A percentile compares a stretch with the other conserved stretches of the same genome.
phyloP scores from a whole-genome alignment of 2,113 vertebrate species.

The Argyrosomus japonicus region DNA sequence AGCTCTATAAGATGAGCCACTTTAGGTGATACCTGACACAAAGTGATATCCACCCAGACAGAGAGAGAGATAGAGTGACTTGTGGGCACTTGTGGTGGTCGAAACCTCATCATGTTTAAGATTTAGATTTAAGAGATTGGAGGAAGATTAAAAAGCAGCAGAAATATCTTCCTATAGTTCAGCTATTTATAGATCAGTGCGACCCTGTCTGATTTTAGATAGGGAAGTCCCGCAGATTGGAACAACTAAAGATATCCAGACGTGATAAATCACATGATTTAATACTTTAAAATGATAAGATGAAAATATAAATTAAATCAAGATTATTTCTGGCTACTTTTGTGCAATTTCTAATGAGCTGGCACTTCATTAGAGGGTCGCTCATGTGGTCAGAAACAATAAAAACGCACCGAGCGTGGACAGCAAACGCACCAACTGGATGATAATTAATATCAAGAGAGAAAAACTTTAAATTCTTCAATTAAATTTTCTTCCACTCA shows the following conservation, averaged over 20 bases:
- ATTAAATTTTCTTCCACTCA: slow-evolving; percentile 47
- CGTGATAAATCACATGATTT: neutral
- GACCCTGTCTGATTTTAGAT: neutral
- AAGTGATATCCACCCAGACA: slow-evolving; percentile 27
- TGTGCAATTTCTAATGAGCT: neutral
- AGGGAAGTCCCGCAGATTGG: neutral
- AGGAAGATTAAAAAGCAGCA: neutral
- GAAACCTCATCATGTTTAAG: neutral
- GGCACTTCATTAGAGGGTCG: neutral
- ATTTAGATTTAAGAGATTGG: neutral
- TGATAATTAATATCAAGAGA: neutral
- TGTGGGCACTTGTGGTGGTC: too few relatives aligned
- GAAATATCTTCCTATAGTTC: neutral
- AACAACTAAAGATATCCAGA: neutral
- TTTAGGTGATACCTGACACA: slow-evolving; percentile 36
- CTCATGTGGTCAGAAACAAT: slow-evolving; percentile 1
- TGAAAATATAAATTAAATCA: neutral
- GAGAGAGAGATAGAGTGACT: too few relatives aligned
- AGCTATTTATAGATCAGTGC: slow-evolving; percentile 18
- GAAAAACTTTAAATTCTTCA: neutral
- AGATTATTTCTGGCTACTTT: neutral
- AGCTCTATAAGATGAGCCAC: slow-evolving; percentile 35
- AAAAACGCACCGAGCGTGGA: neutral
- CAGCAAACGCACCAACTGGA: neutral
- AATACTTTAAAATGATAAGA: neutral